Evolutionary conservation across 2,888 invertebrate genomes (phyloP), one percentile per base, ranked within the genome.

Genomic region (Plemyria rubiginata): DNA sequence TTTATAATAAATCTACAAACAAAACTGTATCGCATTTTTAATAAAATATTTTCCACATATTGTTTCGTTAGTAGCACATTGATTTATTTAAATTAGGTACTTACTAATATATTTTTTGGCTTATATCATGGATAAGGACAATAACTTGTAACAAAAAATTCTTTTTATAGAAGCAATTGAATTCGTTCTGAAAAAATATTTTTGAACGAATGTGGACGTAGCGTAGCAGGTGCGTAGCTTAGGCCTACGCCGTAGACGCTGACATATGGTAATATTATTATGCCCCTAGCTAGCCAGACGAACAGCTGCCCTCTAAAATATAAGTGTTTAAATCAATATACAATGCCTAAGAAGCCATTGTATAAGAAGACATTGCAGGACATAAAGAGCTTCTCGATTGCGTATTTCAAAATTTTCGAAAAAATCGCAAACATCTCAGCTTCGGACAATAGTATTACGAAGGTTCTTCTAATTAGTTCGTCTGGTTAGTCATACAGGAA

Each of bases 181-280:
- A 32, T 32, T 8, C 4, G 22, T 22, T 22, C 22, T 22, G 6
- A 32, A 8, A 41, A 41, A 13, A 41, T 41, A 13, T 41, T 41
- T 4, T 41, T 13, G 41, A n/a, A 41, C 36, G 11, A 11, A 11
- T 38, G 9, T 38, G 32, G 0, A 54, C 28, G 9, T 29, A 22
- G 16, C 60, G 41, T 60, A 49, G 49, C 58, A 16, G 46, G 15
- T 48, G 9, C 49, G 49, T 60, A 60, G 60, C 49, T 15, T n/a
- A 43, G 9, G 32, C 43, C 46, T 59, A 54, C 52, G 53, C 16
- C 49, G 49, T 54, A 49, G 54, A 28, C 45, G 8, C 36, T 22
- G 22, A 22, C 36, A n/a, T n/a, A n/a, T n/a, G n/a, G n/a, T n/a
- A n/a, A n/a, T n/a, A 29, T 28, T 0, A 38, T 9, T 38, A 5